Percentiles rank a stretch among this genome's conserved stretches.
Evolutionary conservation across 2,797 vertebrate genomes (phyloP).

Genomic region (Champsocephalus gunnari): DNA sequence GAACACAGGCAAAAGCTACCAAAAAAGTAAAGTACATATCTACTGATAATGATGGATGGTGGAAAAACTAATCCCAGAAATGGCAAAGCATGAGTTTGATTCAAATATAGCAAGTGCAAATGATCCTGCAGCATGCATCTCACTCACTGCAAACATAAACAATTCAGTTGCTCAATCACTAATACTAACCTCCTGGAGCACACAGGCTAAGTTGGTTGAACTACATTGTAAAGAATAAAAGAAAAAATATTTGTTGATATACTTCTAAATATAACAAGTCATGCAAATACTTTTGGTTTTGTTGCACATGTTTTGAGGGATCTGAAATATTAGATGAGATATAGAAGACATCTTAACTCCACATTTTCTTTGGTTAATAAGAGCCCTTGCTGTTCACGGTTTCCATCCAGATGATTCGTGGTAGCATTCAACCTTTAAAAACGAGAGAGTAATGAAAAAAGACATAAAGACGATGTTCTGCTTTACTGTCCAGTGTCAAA

Average conservation of each 20-base stretch:
- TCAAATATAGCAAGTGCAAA: conserved; percentile 42
- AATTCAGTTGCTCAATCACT: conserved; percentile 13
- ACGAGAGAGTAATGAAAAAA: conserved; percentile 10
- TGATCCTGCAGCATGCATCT: conserved; percentile 41
- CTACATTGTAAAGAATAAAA: conserved; percentile 1
- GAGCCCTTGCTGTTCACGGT: background rate
- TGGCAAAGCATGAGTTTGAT: conserved; percentile 48
- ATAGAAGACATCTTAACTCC: background rate
- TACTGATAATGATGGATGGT: conserved; percentile 28
- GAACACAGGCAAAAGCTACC: conserved; percentile 43
- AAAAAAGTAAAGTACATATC: conserved; percentile 55
- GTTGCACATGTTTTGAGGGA: background rate
- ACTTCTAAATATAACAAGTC: background rate
- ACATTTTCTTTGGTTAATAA: background rate
- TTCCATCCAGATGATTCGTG: background rate
- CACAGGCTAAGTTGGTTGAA: background rate
- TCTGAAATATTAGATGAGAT: background rate
- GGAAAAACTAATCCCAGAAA: conserved; percentile 41
- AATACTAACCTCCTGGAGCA: conserved; percentile 23
- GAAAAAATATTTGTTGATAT: background rate
- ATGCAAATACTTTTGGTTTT: conserved; percentile 1
- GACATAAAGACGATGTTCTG: conserved; percentile 1
- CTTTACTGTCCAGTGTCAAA: conserved; percentile 13
- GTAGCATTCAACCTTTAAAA: conserved; percentile 8
- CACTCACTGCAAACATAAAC: conserved; percentile 17